Percentiles rank a stretch among this genome's conserved stretches.
phyloP scores from a whole-genome alignment of 1,140 invertebrate species.

The Dendroctonus ponderosae region DNA sequence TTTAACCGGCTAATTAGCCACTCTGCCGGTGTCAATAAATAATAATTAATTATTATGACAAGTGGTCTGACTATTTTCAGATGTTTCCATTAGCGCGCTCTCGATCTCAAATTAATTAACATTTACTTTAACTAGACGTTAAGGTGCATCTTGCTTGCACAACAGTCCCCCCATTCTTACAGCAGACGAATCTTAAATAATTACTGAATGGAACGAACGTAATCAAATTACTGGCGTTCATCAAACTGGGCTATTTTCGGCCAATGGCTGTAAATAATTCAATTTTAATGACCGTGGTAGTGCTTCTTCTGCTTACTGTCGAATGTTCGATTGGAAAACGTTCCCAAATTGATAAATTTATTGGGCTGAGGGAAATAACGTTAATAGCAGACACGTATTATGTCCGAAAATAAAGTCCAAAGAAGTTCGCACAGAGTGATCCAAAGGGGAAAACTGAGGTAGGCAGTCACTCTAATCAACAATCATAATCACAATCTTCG shows the following conservation, averaged over 20 bases:
- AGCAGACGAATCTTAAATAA: background rate
- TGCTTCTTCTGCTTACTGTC: no score
- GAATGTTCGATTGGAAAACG: no score
- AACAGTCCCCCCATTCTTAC: background rate
- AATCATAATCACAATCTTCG: no score
- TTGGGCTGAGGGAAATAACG: no score
- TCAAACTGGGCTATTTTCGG: conserved; percentile 4
- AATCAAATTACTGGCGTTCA: conserved; percentile 5
- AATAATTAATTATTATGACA: conserved; percentile 10
- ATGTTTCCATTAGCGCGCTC: conserved; percentile 1
- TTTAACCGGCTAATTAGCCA: background rate
- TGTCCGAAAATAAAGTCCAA: background rate
- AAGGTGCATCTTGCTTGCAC: background rate
- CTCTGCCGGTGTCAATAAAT: conserved; percentile 4
- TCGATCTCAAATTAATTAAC: conserved; percentile 3
- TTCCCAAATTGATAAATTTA: no score
- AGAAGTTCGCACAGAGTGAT: background rate
- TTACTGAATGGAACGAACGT: conserved; percentile 1
- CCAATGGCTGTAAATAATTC: background rate
- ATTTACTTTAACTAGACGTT: background rate
- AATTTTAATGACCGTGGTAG: background rate
- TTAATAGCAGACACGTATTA: no score
- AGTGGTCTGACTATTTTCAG: conserved; percentile 5
- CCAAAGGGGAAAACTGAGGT: no score
- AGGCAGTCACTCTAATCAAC: no score